Evolutionary conservation across 2,113 vertebrate genomes (phyloP).

Genomic region (Rhinopithecus roxellana): DNA sequence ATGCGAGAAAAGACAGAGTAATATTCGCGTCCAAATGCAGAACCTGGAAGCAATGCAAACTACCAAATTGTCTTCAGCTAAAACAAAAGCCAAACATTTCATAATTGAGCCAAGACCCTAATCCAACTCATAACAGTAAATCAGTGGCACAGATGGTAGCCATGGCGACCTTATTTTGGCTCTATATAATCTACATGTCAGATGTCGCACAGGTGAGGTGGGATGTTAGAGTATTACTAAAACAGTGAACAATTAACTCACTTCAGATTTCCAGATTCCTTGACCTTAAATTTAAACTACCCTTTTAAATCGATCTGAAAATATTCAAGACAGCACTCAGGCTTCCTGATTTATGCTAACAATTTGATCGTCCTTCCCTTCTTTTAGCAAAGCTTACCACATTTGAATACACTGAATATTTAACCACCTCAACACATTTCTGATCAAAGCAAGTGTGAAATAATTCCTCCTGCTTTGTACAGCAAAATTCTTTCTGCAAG

Average conservation of each 20-base stretch:
- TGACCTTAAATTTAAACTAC: background rate
- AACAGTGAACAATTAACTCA: background rate
- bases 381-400: background rate
- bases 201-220: background rate
- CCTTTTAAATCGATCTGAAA: background rate
- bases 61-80: background rate
- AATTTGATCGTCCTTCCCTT: background rate
- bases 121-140: background rate
- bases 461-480: background rate
- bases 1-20: background rate
- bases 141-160: background rate
- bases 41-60: background rate
- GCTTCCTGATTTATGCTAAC: background rate
- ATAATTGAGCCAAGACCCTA: background rate
- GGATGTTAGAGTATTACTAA: background rate
- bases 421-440: background rate
- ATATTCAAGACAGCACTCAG: background rate
- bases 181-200: background rate
- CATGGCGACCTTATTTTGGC: background rate
- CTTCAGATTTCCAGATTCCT: background rate
- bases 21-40: background rate
- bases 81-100: background rate
- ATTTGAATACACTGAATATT: background rate
- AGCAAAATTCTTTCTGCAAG: background rate
- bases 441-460: conserved; percentile 21